Conservation (phyloP, 2,888 invertebrate genomes). For the Acrocyrtus sp. region DNA sequence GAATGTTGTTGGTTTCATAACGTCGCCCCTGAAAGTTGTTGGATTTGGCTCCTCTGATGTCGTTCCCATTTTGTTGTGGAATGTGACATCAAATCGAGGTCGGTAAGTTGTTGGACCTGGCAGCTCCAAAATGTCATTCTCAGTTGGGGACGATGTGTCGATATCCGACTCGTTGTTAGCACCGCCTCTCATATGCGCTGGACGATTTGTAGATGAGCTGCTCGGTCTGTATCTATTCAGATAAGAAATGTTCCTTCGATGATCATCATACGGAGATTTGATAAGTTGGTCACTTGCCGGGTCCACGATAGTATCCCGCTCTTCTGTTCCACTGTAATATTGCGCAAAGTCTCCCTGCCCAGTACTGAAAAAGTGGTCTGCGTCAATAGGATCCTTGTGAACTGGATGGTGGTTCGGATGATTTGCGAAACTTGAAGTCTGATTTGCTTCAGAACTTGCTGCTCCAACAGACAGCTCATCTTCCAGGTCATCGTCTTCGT, state of each 20-base stretch:
- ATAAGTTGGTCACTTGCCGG: constrained; percentile 59
- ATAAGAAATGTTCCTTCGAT: constrained; percentile 23
- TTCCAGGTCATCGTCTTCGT: constrained; percentile 23
- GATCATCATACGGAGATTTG: constrained; percentile 55
- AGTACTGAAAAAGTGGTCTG: constrained; percentile 55
- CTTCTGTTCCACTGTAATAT: constrained; percentile 59
- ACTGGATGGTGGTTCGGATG: constrained; percentile 53
- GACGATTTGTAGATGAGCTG: constrained; percentile 13
- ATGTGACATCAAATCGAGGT: constrained; percentile 46
- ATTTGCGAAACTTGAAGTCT: constrained; percentile 6
- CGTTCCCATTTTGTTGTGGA: constrained; percentile 41
- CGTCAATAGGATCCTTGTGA: constrained; percentile 56
- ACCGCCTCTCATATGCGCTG: not conserved
- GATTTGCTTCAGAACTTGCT: constrained; percentile 35
- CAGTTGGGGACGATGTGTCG: constrained; percentile 18
- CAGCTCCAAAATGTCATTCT: constrained; percentile 40
- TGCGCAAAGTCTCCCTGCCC: constrained; percentile 58
- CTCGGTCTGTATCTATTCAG: constrained; percentile 25
- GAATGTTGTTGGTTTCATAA: constrained; percentile 57
- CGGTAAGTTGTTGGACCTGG: constrained; percentile 60
- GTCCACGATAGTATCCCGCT: constrained; percentile 57
- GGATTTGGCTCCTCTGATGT: constrained; percentile 41
- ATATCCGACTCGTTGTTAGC: not conserved
- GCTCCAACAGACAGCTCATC: constrained; percentile 19
- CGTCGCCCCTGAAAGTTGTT: constrained; percentile 57